Evolutionary conservation across 2,888 invertebrate species (phyloP), one percentile per base, ranked within the genome.

Genomic region (Stenurella melanura): DNA sequence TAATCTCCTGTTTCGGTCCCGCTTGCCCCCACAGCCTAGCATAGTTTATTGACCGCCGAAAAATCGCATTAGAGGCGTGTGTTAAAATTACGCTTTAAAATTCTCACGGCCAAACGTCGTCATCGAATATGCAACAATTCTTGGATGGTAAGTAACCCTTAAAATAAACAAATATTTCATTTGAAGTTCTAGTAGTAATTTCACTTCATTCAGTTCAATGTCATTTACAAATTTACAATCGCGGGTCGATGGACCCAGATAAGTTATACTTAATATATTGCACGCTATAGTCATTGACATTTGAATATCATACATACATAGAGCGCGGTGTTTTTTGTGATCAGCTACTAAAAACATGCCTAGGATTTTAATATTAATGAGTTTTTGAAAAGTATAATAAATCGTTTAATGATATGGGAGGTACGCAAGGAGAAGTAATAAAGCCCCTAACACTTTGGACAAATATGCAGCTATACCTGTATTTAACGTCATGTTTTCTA

Each of bases 41-140:
- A 11, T 54, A 61, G 77, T 77, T 74, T 77, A 74, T 77, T 77
- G 77, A 77, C 77, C 77, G 77, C 74, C 74, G 70, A 73, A 77
- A 77, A 77, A 77, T 77, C 77, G 77, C 77, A 74, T 74, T 77
- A 70, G 73, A 67, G 71, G 60, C 73, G 74, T 71, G 64, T 70
- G 73, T 74, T 64, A 57, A 70, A 70, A 76, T 77, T 61, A 74
- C 66, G 67, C 74, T 77, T 73, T 63, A 70, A 73, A 78, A 70
- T 75, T 78, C 75, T 75, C 78, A 75, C 67, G 75, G 75, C 67
- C 78, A 75, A 69, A 70, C 73, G 58, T 67, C 61, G 70, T 75
- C 75, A 78, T 75, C 71, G 66, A 78, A 71, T 78, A 78, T 70
- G 71, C 73, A 73, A 74, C 66, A 69, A 67, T 70, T 71, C 60